Conservation (phyloP, 1,140 invertebrate genomes). For the Papilio xuthus region DNA sequence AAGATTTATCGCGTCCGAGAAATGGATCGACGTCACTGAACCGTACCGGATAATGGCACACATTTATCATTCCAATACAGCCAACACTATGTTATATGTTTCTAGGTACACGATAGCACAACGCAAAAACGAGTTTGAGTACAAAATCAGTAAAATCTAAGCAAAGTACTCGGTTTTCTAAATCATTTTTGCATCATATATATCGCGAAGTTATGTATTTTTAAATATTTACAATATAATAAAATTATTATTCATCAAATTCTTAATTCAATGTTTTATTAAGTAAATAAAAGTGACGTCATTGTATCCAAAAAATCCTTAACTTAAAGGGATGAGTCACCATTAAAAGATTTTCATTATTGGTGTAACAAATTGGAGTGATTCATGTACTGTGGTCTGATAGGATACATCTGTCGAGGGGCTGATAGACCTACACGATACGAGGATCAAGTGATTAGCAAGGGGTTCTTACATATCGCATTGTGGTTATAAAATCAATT, state of each 20-base stretch:
- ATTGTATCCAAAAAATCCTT: not conserved
- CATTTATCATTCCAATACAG: constrained; percentile 1
- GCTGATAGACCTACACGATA: not conserved
- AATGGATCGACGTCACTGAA: constrained; percentile 13
- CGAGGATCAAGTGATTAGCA: not conserved
- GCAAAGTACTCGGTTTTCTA: not conserved
- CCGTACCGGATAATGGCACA: not conserved
- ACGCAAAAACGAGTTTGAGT: not conserved
- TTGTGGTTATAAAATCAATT: not conserved
- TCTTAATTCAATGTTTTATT: not conserved
- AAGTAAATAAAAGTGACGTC: not conserved
- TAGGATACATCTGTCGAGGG: not conserved
- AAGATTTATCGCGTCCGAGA: constrained; percentile 23
- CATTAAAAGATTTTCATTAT: not conserved
- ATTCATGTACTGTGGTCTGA: constrained; percentile 2
- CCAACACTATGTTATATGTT: not conserved
- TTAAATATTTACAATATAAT: too few relatives aligned
- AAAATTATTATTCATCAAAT: not conserved
- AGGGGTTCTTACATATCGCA: not conserved
- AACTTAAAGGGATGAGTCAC: constrained; percentile 14
- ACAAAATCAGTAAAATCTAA: not conserved
- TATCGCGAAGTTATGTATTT: not conserved
- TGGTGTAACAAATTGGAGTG: not conserved
- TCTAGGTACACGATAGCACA: not conserved
- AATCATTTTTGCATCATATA: not conserved